Evolutionary conservation across 2,113 vertebrate genomes (phyloP).

Genomic region (Leiothrix lutea): DNA sequence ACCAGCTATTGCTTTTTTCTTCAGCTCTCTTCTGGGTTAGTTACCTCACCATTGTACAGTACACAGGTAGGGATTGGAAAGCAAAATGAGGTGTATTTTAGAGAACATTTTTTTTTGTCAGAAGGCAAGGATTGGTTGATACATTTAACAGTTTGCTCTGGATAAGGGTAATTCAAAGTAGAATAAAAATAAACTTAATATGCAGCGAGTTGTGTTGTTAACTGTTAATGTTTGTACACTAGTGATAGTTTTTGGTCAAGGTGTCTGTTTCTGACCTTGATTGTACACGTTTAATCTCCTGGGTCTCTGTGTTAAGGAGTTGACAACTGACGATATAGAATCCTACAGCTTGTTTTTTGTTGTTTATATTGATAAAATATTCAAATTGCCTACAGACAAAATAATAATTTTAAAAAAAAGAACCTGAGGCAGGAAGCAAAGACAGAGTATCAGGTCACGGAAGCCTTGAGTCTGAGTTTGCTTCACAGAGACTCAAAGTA

Average conservation of each 20-base stretch:
- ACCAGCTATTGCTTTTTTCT: background rate
- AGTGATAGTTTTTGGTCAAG: background rate
- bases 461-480: background rate
- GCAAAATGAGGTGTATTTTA: background rate
- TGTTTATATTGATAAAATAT: conserved; percentile 23
- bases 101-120: too few relatives aligned
- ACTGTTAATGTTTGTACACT: background rate
- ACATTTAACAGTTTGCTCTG: background rate
- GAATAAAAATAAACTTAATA: background rate
- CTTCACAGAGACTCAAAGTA: fast-evolving
- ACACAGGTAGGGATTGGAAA: background rate
- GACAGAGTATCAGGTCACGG: background rate
- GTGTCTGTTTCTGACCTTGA: background rate
- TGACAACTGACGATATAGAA: background rate
- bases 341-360: background rate
- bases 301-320: background rate
- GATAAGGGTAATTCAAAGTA: background rate
- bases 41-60: fast-evolving
- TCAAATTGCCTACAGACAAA: background rate
- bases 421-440: background rate
- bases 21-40: background rate
- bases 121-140: background rate
- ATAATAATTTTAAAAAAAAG: background rate
- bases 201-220: background rate
- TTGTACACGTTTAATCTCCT: background rate